Conservation (phyloP, 2,888 invertebrate species). For the Clanis bilineata region DNA sequence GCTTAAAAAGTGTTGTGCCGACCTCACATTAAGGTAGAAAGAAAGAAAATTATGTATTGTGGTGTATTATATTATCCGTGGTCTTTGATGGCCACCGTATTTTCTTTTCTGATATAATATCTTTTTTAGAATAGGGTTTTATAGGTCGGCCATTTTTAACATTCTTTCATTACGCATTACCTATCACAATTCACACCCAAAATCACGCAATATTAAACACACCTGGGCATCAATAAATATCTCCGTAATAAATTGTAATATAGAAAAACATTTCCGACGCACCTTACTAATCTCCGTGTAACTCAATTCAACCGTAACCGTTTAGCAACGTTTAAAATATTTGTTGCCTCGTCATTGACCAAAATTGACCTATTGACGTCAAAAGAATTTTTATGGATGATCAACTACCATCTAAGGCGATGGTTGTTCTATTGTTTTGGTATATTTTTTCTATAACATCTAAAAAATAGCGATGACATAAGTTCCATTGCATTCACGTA, state of each 20-base stretch:
- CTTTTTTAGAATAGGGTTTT: too few relatives aligned
- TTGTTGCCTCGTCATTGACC: not conserved
- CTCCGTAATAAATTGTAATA: not conserved
- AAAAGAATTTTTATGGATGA: not conserved
- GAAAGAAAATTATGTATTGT: too few relatives aligned
- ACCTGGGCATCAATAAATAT: not conserved
- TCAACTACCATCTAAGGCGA: not conserved
- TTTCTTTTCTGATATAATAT: too few relatives aligned
- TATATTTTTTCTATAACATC: not conserved
- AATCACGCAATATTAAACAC: not conserved
- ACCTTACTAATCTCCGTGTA: not conserved
- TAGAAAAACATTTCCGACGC: not conserved
- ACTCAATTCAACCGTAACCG: not conserved
- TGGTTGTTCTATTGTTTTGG: not conserved
- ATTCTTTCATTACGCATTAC: too few relatives aligned
- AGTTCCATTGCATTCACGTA: too few relatives aligned
- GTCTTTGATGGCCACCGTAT: too few relatives aligned
- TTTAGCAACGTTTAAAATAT: not conserved
- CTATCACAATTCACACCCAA: too few relatives aligned
- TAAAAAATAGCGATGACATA: too few relatives aligned
- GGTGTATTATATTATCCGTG: too few relatives aligned
- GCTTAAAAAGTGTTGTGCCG: too few relatives aligned
- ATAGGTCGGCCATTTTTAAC: too few relatives aligned
- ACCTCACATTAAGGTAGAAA: too few relatives aligned
- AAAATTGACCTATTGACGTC: not conserved